Percentiles rank a stretch among this genome's conserved stretches.
These are phyloP conservation scores for Schrankia costaestrigalis DNA, from an alignment of 2,888 invertebrate genomes.

Conservation along the genomic window DNA sequence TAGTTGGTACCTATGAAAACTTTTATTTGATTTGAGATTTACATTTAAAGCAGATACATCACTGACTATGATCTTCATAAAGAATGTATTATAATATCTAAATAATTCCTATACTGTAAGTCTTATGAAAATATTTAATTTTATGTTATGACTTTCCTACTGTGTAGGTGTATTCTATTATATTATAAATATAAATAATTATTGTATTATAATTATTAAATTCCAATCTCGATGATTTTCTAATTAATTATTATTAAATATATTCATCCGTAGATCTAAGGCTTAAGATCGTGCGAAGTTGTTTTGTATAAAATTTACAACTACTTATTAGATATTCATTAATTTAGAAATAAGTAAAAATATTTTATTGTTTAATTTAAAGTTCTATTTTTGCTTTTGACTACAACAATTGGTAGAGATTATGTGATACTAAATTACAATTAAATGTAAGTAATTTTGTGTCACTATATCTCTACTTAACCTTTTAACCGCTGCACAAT, in stretches of 20 bases:
- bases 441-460: too few relatives aligned
- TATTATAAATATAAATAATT: slow-evolving; percentile 28
- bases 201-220: slow-evolving; percentile 24
- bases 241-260: slow-evolving; percentile 26
- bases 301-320: slow-evolving; percentile 5
- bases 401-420: too few relatives aligned
- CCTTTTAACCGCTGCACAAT: too few relatives aligned
- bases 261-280: slow-evolving; percentile 35
- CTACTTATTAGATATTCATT: not conserved
- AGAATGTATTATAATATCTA: slow-evolving; percentile 5
- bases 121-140: slow-evolving; percentile 23
- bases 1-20: too few relatives aligned
- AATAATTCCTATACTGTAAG: slow-evolving; percentile 24
- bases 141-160: slow-evolving; percentile 51
- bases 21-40: not conserved
- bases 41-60: not conserved
- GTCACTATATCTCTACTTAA: too few relatives aligned
- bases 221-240: slow-evolving; percentile 35
- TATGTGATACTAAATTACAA: too few relatives aligned
- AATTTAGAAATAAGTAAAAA: too few relatives aligned
- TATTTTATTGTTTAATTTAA: too few relatives aligned
- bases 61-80: slow-evolving; percentile 5
- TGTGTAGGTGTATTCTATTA: slow-evolving; percentile 49
- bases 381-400: too few relatives aligned
- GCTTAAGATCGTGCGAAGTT: slow-evolving; percentile 23